Percentiles rank a stretch among this genome's conserved stretches.
These are phyloP conservation scores for Corythoichthys intestinalis DNA, from an alignment of 2,113 vertebrate genomes.

Conservation along the genomic window DNA sequence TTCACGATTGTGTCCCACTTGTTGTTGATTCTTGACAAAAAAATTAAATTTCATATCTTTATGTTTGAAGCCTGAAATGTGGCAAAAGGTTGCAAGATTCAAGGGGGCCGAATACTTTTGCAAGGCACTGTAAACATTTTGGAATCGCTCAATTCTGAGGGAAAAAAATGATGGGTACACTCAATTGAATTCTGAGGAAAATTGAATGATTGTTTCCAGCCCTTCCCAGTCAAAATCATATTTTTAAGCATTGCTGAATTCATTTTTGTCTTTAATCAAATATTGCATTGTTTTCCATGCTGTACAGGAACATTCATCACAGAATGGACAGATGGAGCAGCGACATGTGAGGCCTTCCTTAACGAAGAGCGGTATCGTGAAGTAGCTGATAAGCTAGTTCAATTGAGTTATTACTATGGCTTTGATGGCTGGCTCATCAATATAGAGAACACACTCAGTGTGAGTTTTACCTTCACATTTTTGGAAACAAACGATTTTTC, in stretches of 20 bases:
- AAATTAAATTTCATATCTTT: too few relatives aligned
- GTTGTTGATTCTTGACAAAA: too few relatives aligned
- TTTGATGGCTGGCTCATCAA: conserved; percentile 96
- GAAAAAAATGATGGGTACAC: too few relatives aligned
- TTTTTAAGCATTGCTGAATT: neutral
- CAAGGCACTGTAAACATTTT: too few relatives aligned
- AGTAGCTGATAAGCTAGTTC: conserved; percentile 81
- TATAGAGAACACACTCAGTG: conserved; percentile 86
- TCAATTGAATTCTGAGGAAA: too few relatives aligned
- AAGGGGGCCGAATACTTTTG: too few relatives aligned
- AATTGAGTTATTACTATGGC: conserved; percentile 75
- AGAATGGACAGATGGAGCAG: conserved; percentile 78
- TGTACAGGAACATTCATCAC: conserved; percentile 91
- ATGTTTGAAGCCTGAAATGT: too few relatives aligned
- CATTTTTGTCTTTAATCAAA: neutral
- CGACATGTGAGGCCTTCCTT: conserved; percentile 82
- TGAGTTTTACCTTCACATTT: conserved; percentile 64
- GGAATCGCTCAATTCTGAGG: too few relatives aligned
- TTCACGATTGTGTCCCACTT: too few relatives aligned
- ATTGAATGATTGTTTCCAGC: too few relatives aligned
- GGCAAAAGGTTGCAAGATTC: too few relatives aligned
- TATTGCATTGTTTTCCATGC: neutral
- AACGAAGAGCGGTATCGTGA: conserved; percentile 66
- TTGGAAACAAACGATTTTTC: neutral
- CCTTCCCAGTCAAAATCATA: neutral